A percentile compares a stretch with the other conserved stretches of the same genome.
Conservation (phyloP, 2,888 invertebrate genomes). For the Melinopterus prodromus region DNA sequence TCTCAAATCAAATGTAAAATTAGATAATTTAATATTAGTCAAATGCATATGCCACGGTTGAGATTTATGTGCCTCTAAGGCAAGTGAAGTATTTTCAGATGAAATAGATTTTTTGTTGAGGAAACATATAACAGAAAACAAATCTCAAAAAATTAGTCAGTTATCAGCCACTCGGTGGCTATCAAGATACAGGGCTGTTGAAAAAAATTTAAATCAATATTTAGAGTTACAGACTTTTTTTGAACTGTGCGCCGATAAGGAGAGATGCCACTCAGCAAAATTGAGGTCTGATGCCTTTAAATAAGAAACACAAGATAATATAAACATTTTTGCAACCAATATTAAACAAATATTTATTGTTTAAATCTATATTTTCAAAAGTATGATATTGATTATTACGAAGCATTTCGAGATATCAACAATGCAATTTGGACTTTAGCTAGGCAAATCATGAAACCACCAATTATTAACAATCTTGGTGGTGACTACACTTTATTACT, state of each 20-base stretch:
- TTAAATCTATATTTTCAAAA: conserved; percentile 15
- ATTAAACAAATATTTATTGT: conserved; percentile 12
- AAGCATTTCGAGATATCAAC: background rate
- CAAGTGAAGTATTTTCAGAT: conserved; percentile 43
- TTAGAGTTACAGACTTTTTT: conserved; percentile 36
- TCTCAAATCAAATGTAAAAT: conserved; percentile 40
- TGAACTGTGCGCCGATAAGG: conserved; percentile 10
- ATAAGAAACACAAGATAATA: conserved; percentile 15
- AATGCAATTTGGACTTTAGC: background rate
- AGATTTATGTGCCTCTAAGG: conserved; percentile 45
- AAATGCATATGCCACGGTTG: conserved; percentile 48
- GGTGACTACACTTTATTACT: background rate
- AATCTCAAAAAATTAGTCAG: conserved; percentile 25
- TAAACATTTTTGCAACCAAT: conserved; percentile 22
- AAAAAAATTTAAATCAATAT: conserved; percentile 43
- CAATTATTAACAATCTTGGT: conserved; percentile 9
- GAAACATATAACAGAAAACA: conserved; percentile 42
- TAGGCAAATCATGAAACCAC: conserved; percentile 20
- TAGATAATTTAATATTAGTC: conserved; percentile 37
- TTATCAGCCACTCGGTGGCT: conserved; percentile 45
- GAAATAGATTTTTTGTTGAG: conserved; percentile 45
- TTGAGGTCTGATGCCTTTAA: background rate
- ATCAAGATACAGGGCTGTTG: conserved; percentile 42
- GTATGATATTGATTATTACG: conserved; percentile 10
- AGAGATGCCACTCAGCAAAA: conserved; percentile 30